phyloP scores from a whole-genome alignment of 2,113 vertebrate genomes.

The Gobio gobio region DNA sequence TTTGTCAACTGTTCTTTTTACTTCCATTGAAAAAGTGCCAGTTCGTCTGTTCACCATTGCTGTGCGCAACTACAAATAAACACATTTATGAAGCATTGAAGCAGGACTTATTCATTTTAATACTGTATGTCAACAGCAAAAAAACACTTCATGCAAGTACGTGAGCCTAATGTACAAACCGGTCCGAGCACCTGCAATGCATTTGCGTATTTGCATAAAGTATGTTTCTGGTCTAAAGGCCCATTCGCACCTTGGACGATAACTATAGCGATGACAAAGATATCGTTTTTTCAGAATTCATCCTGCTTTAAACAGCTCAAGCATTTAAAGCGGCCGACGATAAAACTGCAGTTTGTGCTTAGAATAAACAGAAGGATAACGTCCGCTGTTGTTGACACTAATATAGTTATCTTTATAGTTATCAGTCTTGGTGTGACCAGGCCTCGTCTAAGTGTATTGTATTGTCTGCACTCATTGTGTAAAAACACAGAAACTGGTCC shows the following conservation, averaged over 20 bases:
- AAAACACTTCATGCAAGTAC: not conserved
- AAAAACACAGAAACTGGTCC: conserved; percentile 51
- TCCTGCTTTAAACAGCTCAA: too few relatives aligned
- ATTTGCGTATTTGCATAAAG: not conserved
- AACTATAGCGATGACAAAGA: too few relatives aligned
- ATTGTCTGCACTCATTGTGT: not conserved
- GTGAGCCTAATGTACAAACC: not conserved
- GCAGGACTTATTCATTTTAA: not conserved
- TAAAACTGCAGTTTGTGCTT: too few relatives aligned
- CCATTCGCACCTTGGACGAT: too few relatives aligned
- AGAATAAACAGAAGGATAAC: too few relatives aligned
- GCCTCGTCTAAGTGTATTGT: not conserved
- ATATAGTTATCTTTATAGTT: too few relatives aligned
- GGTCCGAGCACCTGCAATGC: not conserved
- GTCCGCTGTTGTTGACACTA: too few relatives aligned
- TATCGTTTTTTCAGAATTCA: too few relatives aligned
- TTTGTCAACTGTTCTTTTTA: conserved; percentile 96
- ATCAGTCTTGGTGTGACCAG: too few relatives aligned
- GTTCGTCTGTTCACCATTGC: conserved; percentile 98
- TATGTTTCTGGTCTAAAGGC: not conserved
- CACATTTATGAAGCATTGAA: not conserved
- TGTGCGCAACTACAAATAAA: conserved; percentile 84
- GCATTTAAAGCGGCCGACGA: too few relatives aligned
- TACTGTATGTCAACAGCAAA: not conserved
- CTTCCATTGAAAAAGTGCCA: conserved; percentile 97